Conservation (phyloP, 2,888 invertebrate species). For the Pseudococcus longispinus region DNA sequence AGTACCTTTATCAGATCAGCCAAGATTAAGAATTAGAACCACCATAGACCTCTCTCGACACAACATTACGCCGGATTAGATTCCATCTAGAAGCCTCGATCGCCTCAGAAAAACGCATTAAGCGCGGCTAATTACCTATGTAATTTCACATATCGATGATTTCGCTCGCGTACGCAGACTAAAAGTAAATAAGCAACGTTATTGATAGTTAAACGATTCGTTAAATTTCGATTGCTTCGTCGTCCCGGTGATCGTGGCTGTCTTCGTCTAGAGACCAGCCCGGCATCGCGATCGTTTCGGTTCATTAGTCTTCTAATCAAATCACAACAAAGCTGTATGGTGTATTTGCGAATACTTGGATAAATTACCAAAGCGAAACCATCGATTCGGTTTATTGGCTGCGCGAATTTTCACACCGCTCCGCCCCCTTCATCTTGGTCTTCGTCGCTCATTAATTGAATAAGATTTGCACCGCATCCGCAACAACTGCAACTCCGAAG, state of each 20-base stretch:
- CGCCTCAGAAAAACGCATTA: not conserved
- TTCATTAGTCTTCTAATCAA: not conserved
- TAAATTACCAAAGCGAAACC: not conserved
- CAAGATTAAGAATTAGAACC: too few species aligned
- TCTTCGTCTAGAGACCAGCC: not conserved
- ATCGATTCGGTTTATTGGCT: not conserved
- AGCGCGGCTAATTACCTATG: not conserved
- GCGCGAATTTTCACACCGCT: not conserved
- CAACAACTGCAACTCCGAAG: not conserved
- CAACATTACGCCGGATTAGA: too few species aligned
- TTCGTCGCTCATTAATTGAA: not conserved
- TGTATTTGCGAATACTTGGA: not conserved
- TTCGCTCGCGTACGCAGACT: not conserved
- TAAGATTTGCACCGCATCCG: slow-evolving; percentile 4
- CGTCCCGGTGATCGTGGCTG: not conserved
- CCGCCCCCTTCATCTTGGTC: not conserved
- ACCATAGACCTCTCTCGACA: too few species aligned
- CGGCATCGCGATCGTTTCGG: not conserved
- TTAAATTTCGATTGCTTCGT: not conserved
- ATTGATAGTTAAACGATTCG: slow-evolving; percentile 20
- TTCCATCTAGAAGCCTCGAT: not conserved
- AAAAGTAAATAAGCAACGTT: not conserved
- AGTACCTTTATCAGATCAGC: too few species aligned
- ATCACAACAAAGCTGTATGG: not conserved
- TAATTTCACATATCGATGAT: slow-evolving; percentile 16